Percentiles rank a stretch among this genome's conserved stretches.
Conservation (phyloP, 2,888 invertebrate genomes). For the Meteorus colon region DNA sequence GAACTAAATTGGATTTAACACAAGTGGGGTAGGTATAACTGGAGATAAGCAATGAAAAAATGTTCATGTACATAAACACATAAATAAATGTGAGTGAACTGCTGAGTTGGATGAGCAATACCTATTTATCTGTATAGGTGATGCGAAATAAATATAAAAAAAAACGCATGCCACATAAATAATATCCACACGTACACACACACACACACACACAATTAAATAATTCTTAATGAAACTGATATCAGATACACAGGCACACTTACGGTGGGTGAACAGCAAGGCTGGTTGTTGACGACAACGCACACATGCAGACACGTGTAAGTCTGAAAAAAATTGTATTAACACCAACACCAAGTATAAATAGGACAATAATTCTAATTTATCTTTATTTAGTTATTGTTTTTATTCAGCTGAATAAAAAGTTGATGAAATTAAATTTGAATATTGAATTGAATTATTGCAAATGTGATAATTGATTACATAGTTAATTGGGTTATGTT, state of each 20-base stretch:
- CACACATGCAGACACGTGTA: constrained; percentile 94
- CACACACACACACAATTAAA: neutral
- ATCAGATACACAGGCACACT: constrained; percentile 71
- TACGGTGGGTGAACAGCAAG: constrained; percentile 88
- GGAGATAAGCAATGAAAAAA: neutral
- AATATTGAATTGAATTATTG: neutral
- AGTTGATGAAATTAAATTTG: neutral
- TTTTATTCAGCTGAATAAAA: neutral
- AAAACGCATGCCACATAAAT: neutral
- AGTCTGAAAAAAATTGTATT: constrained; percentile 80
- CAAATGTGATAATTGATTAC: constrained; percentile 17
- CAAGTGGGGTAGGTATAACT: neutral
- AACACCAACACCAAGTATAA: constrained; percentile 54
- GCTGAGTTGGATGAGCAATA: too few relatives aligned
- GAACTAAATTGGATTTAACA: neutral
- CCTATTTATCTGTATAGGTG: too few relatives aligned
- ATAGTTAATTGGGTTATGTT: constrained; percentile 3
- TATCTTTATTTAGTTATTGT: neutral
- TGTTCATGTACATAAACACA: neutral
- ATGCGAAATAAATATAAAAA: neutral
- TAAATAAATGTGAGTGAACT: neutral
- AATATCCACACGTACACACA: neutral
- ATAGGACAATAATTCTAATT: neutral
- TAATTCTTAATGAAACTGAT: constrained; percentile 8
- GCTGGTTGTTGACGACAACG: constrained; percentile 87